These are phyloP conservation scores for Iguana delicatissima DNA, from an alignment of 2,797 vertebrate genomes.

Conservation along the genomic window DNA sequence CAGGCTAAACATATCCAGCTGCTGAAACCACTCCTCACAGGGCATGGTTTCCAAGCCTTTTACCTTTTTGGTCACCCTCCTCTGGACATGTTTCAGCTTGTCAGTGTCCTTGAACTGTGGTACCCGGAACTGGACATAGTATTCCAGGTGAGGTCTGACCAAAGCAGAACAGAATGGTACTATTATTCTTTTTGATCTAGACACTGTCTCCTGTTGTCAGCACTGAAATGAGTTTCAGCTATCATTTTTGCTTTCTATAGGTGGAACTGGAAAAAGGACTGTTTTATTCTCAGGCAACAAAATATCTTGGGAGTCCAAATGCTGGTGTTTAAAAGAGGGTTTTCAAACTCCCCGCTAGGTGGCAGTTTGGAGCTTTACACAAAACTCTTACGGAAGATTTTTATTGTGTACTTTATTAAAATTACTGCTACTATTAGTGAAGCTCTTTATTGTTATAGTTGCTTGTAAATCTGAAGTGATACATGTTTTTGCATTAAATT, in stretches of 20 bases:
- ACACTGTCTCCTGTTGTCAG: neutral
- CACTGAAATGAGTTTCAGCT: neutral
- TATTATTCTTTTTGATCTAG: too few species aligned
- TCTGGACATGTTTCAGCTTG: too few species aligned
- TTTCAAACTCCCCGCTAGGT: neutral
- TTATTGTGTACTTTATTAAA: neutral
- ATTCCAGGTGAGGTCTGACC: too few species aligned
- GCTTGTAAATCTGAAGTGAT: neutral
- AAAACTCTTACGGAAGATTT: neutral
- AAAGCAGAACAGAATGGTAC: too few species aligned
- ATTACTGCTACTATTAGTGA: neutral
- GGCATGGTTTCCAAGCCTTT: too few species aligned
- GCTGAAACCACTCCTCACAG: too few species aligned
- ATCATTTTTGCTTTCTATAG: neutral
- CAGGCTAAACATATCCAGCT: too few species aligned
- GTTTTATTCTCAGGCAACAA: neutral
- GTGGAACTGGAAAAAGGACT: neutral
- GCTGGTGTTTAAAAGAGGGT: neutral
- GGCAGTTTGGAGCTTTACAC: conserved; percentile 20
- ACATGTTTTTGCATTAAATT: neutral
- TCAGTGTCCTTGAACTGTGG: too few species aligned
- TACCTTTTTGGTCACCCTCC: too few species aligned
- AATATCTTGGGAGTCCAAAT: neutral
- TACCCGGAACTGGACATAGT: too few species aligned
- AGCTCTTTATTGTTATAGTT: neutral